These are phyloP conservation scores for Raja brachyura DNA, from an alignment of 2,113 vertebrate genomes.

Conservation along the genomic window DNA sequence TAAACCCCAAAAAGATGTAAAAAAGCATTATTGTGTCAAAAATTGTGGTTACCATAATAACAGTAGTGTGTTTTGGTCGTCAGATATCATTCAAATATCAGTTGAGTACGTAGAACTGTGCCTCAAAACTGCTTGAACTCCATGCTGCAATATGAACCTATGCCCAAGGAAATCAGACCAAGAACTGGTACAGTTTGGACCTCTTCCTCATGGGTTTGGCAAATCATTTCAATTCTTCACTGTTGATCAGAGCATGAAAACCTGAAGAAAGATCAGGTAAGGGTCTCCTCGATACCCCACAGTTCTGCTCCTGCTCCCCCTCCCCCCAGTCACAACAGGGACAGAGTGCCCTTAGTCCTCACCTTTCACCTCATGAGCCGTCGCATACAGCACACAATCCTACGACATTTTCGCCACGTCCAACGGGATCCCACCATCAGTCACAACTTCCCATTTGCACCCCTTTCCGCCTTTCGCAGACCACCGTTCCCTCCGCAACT, in stretches of 20 bases:
- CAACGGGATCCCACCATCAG: too few species aligned
- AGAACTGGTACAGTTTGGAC: not conserved
- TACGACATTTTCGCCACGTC: too few species aligned
- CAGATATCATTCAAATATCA: slow-evolving; percentile 2
- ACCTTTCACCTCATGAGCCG: too few species aligned
- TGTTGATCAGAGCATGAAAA: not conserved
- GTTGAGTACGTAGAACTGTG: not conserved
- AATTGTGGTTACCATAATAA: not conserved
- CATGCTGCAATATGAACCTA: not conserved
- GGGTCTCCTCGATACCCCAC: not conserved
- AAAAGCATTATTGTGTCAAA: not conserved
- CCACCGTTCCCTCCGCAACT: too few species aligned
- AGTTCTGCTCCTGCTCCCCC: too few species aligned
- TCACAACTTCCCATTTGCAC: too few species aligned
- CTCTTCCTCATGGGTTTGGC: not conserved
- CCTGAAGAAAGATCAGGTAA: too few species aligned
- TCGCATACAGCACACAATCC: too few species aligned
- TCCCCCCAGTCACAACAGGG: too few species aligned
- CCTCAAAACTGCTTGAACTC: not conserved
- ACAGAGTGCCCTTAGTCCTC: too few species aligned
- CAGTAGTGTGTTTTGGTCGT: not conserved
- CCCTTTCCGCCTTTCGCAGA: too few species aligned
- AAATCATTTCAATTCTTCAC: not conserved
- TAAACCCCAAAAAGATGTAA: not conserved
- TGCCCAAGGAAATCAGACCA: not conserved